Evolutionary conservation across 2,113 vertebrate genomes (phyloP), one percentile per base, ranked within the genome.

Genomic region (Euleptes europaea): DNA sequence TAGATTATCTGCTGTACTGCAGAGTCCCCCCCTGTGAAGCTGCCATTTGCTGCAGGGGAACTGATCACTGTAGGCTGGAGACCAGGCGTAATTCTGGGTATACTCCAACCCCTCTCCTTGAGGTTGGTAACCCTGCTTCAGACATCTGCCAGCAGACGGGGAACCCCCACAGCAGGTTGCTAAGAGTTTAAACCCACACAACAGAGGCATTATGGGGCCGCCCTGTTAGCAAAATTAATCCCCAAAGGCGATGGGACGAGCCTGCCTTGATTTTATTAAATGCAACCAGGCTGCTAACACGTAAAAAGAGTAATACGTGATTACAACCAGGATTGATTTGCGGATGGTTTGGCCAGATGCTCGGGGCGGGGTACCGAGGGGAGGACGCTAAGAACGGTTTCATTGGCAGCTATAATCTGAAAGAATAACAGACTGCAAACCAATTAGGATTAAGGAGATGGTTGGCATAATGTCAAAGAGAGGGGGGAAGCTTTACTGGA

Each of bases 371-470:
- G 51, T 13, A 23, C n/a, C n/a, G 15, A 60, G 21, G 57, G 57
- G 21, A 7, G 57, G 57, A 7, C 5, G 5, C 63, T 67, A 78
- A 84, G 51, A 83, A 90, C 80, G 75, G n/a, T 75, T 54, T 79
- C 84, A 44, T 63, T 17, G 5, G 9, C 21, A 81, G 60, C 57
- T 86, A 44, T 83, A 88, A 85, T 77, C 28, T 51, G 42, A 81
- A 92, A 84, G 49, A 85, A 23, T 10, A 86, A 85, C 15, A 82
- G 42, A 49, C 17, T 51, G 47, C 82, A 90, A 86, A 86, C 84
- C 66, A 82, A 75, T 75, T 90, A 84, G 42, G 81, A 74, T 76
- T 74, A 78, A 85, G 7, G 15, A 74, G 73, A 26, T 35, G 21
- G 49, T 17, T 31, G 73, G 28, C 1, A 28, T 5, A 10, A 57